Percentiles rank a stretch among this genome's conserved stretches.
Evolutionary conservation across 2,888 invertebrate genomes (phyloP).

Genomic region (Perithous albicinctus): DNA sequence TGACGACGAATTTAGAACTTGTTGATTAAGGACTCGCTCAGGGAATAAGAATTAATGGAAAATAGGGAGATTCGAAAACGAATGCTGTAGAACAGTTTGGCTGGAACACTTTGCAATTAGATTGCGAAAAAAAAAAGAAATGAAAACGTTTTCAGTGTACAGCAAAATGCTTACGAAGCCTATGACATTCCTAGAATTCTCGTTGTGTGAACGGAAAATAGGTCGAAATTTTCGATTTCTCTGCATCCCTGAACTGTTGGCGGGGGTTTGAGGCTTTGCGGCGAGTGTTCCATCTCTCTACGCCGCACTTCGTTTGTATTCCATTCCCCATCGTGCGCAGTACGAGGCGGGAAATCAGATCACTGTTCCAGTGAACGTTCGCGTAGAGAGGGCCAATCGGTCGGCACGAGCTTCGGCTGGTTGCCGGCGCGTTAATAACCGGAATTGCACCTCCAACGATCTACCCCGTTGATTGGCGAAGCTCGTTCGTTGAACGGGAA

Average conservation of each 20-base stretch:
- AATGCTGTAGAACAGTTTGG: neutral
- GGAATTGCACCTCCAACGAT: slow-evolving; percentile 72
- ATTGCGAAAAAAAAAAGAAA: slow-evolving; percentile 18
- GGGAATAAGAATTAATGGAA: neutral
- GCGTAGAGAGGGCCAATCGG: slow-evolving; percentile 59
- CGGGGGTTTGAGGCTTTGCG: slow-evolving; percentile 35
- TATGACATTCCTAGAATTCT: slow-evolving; percentile 26
- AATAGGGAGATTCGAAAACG: neutral
- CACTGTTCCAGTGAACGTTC: slow-evolving; percentile 56
- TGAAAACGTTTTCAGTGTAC: slow-evolving; percentile 8
- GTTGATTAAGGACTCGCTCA: neutral
- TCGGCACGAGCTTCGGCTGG: slow-evolving; percentile 49
- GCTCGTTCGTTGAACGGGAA: slow-evolving; percentile 35
- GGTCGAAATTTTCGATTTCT: slow-evolving; percentile 60
- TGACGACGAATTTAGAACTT: neutral
- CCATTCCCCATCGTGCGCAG: slow-evolving; percentile 48
- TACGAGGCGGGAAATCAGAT: slow-evolving; percentile 61
- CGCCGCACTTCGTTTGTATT: slow-evolving; percentile 52
- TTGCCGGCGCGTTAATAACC: slow-evolving; percentile 55
- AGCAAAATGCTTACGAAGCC: slow-evolving; percentile 10
- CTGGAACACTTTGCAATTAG: neutral
- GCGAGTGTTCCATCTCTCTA: slow-evolving; percentile 26
- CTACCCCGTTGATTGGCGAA: slow-evolving; percentile 70
- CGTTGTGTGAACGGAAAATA: slow-evolving; percentile 55
- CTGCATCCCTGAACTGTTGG: slow-evolving; percentile 32